Percentiles rank a stretch among this genome's conserved stretches.
phyloP scores from a whole-genome alignment of 2,113 vertebrate species.

The Percina caprodes region DNA sequence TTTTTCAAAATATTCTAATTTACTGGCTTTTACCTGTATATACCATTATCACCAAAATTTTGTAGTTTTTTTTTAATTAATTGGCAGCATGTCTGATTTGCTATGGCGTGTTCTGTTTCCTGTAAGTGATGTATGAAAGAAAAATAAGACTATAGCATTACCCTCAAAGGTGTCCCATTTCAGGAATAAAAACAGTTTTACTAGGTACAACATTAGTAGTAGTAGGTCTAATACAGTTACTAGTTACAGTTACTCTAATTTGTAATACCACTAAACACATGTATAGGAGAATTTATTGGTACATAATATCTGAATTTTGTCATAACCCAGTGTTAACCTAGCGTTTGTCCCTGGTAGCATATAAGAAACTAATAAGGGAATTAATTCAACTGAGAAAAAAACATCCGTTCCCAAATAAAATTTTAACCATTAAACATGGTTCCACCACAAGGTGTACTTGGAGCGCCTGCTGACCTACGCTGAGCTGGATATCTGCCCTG shows the following conservation, averaged over 20 bases:
- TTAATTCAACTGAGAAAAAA: not conserved
- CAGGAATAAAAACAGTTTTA: not conserved
- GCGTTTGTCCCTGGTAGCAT: not conserved
- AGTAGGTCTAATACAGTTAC: not conserved
- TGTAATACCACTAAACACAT: not conserved
- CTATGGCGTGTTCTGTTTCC: not conserved
- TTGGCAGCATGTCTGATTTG: not conserved
- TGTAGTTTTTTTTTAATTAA: not conserved
- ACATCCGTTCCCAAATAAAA: not conserved
- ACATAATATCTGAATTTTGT: not conserved
- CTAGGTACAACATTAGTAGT: not conserved
- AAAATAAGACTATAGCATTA: too few species aligned
- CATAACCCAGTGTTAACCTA: not conserved
- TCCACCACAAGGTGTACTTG: slow-evolving; percentile 90
- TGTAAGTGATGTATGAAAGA: not conserved
- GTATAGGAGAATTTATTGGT: not conserved
- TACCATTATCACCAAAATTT: not conserved
- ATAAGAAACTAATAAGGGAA: not conserved
- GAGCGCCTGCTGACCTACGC: slow-evolving; percentile 97
- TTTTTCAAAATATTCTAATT: too few species aligned
- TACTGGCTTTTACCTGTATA: too few species aligned
- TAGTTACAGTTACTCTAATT: not conserved
- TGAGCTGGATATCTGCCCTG: slow-evolving; percentile 97
- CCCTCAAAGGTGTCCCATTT: not conserved
- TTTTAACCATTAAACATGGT: not conserved